Evolutionary conservation across 2,113 vertebrate genomes (phyloP).

Genomic region (Chelonoidis abingdonii): DNA sequence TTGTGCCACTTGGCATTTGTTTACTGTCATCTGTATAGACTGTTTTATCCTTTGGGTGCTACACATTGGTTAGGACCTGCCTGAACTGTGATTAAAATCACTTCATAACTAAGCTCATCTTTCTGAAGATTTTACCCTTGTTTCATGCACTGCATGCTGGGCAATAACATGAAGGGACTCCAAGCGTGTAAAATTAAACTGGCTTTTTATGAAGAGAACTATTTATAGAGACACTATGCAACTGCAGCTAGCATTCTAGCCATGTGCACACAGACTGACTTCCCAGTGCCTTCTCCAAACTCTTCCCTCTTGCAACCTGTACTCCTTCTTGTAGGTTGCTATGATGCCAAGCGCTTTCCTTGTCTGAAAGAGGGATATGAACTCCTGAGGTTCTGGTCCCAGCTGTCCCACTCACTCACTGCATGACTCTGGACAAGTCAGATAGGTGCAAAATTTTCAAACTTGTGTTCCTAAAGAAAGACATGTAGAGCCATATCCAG

Average conservation of each 20-base stretch:
- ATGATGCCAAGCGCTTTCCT: not conserved
- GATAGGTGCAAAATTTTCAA: too few relatives aligned
- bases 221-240: not conserved
- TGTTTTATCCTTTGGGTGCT: not conserved
- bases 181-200: not conserved
- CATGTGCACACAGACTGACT: not conserved
- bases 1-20: too few relatives aligned
- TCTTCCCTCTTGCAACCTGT: not conserved
- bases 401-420: too few relatives aligned
- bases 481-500: too few relatives aligned
- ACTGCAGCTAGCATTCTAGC: not conserved
- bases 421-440: too few relatives aligned
- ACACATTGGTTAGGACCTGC: not conserved
- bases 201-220: constrained; percentile 1
- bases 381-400: not conserved
- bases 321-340: not conserved
- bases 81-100: not conserved
- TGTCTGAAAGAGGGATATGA: not conserved
- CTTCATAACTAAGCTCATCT: not conserved
- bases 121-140: not conserved
- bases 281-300: not conserved
- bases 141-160: constrained; percentile 24
- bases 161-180: constrained; percentile 10
- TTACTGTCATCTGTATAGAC: not conserved
- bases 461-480: too few relatives aligned